Base-by-base conservation (phyloP, 30 jellyfish, hydroid and myxozoan genomes). In the Hydra vulgaris region DNA sequence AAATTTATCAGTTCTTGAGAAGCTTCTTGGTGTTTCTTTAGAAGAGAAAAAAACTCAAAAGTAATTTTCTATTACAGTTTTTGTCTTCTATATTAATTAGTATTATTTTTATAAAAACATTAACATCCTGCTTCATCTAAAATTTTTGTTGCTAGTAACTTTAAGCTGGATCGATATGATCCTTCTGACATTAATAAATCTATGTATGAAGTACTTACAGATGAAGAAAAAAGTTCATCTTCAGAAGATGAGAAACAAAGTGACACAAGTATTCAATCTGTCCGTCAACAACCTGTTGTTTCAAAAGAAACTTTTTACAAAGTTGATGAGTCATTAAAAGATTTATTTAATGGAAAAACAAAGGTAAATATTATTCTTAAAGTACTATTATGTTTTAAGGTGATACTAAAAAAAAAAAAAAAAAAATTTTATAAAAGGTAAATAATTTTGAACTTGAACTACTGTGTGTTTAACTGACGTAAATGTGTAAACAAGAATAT, bases 141-240 rank as follows among this genome's bases (percentile, higher is more conserved):
- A 40, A 40, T 40, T 40, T 40, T 40, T 40, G 12, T 40, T 74
- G 26, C 15, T 76, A 77, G 85, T 24, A 25, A 25, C 21, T 71
- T 82, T 8, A 78, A 73, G 19, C 82, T 81, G 52, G 86, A 80
- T 55, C 82, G 97, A 8, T 89, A 89, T 73, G 97, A 89, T 40
- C 97, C 97, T 7, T 70, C 80, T 0, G 72, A 77, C 12, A 86
- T 24, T 17, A 85, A 77, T 40, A 95, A 89, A 73, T 75, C 79
- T 7, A 23, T 77, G 78, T 85, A 80, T 82, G 97, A 89, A 61
- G 5, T 40, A 40, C 12, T 12, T 54, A 1, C 70, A 22, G 22
- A 54, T 20, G 66, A 22, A 23, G 67, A n/a, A 66, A 66, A 23
- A 19, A 15, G 83, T 15, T 19, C 24, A 18, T 24, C 70, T 25